Percentiles rank a stretch among this genome's conserved stretches.
These are phyloP conservation scores for Hypothenemus hampei DNA, from an alignment of 1,140 invertebrate species.

Conservation along the genomic window DNA sequence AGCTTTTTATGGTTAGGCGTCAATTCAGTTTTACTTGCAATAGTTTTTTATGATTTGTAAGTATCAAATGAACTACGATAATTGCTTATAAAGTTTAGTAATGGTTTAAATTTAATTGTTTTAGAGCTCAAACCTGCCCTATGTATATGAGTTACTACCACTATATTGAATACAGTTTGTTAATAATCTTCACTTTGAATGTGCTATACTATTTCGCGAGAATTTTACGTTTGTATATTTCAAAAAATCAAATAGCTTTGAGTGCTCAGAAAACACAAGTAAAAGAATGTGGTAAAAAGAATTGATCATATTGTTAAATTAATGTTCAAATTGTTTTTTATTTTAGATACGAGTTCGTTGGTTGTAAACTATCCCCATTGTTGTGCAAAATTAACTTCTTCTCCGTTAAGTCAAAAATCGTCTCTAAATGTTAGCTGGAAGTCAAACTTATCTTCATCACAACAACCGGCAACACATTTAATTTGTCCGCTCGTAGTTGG, in stretches of 20 bases:
- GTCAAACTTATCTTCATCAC: slow-evolving; percentile 7
- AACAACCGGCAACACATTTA: slow-evolving; percentile 34
- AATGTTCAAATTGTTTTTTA: slow-evolving; percentile 20
- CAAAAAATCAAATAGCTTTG: slow-evolving; percentile 37
- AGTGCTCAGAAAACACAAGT: slow-evolving; percentile 44
- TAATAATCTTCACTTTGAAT: slow-evolving; percentile 42
- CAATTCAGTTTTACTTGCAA: slow-evolving; percentile 34
- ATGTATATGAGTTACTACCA: slow-evolving; percentile 34
- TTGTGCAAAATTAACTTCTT: background rate
- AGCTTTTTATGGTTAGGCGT: slow-evolving; percentile 36
- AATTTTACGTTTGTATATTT: slow-evolving; percentile 41
- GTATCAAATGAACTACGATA: no score
- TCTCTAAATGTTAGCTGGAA: slow-evolving; percentile 16
- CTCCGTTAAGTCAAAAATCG: background rate
- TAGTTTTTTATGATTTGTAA: slow-evolving; percentile 42
- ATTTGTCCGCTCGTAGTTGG: slow-evolving; percentile 42
- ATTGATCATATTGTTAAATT: background rate
- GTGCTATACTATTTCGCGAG: slow-evolving; percentile 45
- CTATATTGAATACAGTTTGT: slow-evolving; percentile 42
- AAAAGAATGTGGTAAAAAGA: slow-evolving; percentile 34
- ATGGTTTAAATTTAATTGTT: slow-evolving; percentile 15
- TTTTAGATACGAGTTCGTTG: slow-evolving; percentile 33
- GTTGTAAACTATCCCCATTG: slow-evolving; percentile 17
- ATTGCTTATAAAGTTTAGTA: background rate
- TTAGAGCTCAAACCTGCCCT: slow-evolving; percentile 35